Conservation (phyloP, 2,113 vertebrate species). For the Himantopus leucocephalus region DNA sequence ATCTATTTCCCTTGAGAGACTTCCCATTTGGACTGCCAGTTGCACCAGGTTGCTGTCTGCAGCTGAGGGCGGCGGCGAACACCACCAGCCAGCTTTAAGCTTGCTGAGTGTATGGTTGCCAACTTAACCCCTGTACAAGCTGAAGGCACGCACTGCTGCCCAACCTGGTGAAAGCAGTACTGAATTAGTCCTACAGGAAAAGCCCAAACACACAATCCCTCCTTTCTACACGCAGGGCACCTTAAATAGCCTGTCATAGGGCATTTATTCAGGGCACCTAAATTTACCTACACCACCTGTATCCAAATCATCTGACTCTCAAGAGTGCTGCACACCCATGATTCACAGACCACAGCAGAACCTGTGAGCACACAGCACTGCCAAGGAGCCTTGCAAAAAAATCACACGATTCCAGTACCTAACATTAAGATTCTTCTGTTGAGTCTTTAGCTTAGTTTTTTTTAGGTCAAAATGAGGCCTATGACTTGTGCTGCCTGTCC, state of each 20-base stretch:
- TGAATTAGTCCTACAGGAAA: neutral
- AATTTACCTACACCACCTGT: conserved; percentile 24
- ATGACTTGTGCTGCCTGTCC: neutral
- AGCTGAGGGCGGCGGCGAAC: neutral
- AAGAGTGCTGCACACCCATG: neutral
- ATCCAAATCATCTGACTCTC: conserved; percentile 45
- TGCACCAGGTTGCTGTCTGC: neutral
- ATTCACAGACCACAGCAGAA: neutral
- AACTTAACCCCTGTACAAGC: neutral
- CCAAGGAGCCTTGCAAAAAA: neutral
- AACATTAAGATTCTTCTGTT: neutral
- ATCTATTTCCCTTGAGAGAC: neutral
- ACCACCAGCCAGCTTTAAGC: neutral
- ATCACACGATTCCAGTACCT: neutral
- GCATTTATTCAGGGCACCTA: conserved; percentile 46
- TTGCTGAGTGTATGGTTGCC: neutral
- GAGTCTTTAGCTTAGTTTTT: neutral
- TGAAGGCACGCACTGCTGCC: neutral
- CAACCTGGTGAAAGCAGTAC: neutral
- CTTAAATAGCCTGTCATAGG: conserved; percentile 18
- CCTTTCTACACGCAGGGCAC: neutral
- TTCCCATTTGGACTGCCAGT: neutral
- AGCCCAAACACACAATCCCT: neutral
- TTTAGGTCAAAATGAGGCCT: neutral
- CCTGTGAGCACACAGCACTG: neutral